Evolutionary conservation across 1,140 invertebrate genomes (phyloP), one percentile per base, ranked within the genome.

Genomic region (Hyphantria cunea): DNA sequence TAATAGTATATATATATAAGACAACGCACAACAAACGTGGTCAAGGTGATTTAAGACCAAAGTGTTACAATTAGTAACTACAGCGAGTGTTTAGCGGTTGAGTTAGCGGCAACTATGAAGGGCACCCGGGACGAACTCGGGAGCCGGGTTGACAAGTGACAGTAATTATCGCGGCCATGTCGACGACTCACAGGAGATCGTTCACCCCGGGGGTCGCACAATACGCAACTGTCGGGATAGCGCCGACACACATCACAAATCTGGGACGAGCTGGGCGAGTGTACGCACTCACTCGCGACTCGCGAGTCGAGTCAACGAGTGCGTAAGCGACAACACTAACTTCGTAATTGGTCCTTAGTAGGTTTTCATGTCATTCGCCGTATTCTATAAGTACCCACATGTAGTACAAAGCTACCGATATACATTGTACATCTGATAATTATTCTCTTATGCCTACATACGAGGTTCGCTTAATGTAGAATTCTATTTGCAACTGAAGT

Each of bases 141-240:
- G 53, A 56, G 42, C 45, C 53, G 47, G 37, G 15, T 48, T 15
- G 45, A 25, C 45, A 70, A 74, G 78, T 76, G 84, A 82, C 79
- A 80, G 80, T 85, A 87, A 87, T 87, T 87, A 87, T 84, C 80
- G 74, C 70, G 65, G 66, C 62, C 68, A 76, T 82, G 84, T 84
- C 84, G 82, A 73, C 82, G 82, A 86, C 82, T 86, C 80, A 66
- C 47, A 70, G 64, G 73, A 74, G 82, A 83, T 68, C 84, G 74
- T 86, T 86, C 80, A 86, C 84, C 84, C 84, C 80, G 77, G 72
- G 78, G 78, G 70, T 74, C 67, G 69, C 72, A 76, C 72, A 82
- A 74, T 80, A 85, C 77, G 73, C 82, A 79, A 76, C 76, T 72
- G 75, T 76, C 65, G 65, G 65, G 65, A 67, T 58, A 52, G 73